Conservation (phyloP, 2,113 vertebrate genomes). For the Chlorocebus sabaeus region DNA sequence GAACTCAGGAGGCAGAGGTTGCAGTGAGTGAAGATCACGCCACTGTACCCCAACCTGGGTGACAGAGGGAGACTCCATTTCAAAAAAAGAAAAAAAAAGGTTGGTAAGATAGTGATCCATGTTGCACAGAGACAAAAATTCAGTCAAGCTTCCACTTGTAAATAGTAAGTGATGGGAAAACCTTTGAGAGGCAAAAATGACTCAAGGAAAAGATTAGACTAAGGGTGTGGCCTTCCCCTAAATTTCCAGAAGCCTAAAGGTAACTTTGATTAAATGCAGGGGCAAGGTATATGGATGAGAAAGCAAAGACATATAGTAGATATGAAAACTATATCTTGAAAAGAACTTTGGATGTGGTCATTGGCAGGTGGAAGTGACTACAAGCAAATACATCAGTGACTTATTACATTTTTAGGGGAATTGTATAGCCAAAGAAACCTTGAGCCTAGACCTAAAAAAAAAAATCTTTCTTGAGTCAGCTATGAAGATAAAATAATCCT, state of each 20-base stretch:
- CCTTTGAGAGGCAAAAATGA: neutral
- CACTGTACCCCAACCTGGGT: too few relatives aligned
- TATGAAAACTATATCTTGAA: neutral
- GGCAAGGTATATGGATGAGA: neutral
- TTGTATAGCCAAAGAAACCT: neutral
- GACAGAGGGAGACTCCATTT: too few relatives aligned
- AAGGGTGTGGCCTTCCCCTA: neutral
- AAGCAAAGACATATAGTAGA: neutral
- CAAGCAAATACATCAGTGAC: neutral
- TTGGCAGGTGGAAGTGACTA: neutral
- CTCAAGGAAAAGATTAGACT: neutral
- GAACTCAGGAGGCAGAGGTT: too few relatives aligned
- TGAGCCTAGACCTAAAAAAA: neutral
- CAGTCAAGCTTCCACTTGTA: neutral
- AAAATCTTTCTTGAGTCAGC: neutral
- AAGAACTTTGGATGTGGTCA: neutral
- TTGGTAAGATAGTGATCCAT: neutral
- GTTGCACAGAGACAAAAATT: conserved; percentile 1
- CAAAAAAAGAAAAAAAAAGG: too few relatives aligned
- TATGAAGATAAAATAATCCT: neutral
- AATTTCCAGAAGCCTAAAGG: neutral
- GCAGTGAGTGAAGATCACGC: too few relatives aligned
- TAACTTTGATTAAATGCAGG: neutral
- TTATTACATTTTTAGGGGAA: neutral
- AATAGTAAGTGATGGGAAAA: neutral